These are phyloP conservation scores for Apamea epomidion DNA, from an alignment of 2,888 invertebrate species.

Conservation along the genomic window DNA sequence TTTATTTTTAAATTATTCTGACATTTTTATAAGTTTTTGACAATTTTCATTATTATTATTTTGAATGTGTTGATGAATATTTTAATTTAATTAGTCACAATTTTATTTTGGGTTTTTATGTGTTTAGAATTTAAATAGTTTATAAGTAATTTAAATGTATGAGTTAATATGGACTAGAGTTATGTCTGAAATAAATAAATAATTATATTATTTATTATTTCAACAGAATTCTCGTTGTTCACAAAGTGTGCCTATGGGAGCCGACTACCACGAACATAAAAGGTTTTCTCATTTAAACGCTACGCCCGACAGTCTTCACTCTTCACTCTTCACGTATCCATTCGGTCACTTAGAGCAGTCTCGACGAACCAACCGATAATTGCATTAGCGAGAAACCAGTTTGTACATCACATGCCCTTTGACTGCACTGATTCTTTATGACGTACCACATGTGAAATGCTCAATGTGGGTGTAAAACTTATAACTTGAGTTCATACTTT, in stretches of 20 bases:
- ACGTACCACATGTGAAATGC: constrained; percentile 71
- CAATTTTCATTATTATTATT: no score
- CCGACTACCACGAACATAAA: constrained; percentile 52
- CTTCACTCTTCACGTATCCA: constrained; percentile 57
- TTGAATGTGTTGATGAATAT: no score
- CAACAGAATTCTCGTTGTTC: constrained; percentile 29
- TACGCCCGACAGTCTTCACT: constrained; percentile 47
- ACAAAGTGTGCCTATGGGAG: constrained; percentile 38
- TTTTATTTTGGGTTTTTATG: no score
- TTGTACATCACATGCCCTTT: constrained; percentile 79
- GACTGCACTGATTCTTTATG: constrained; percentile 81
- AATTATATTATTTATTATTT: not conserved
- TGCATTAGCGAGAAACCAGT: constrained; percentile 83
- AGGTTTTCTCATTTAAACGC: constrained; percentile 63
- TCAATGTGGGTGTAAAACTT: constrained; percentile 59
- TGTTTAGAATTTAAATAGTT: no score
- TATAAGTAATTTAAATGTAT: no score
- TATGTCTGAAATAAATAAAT: no score
- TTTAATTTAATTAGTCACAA: no score
- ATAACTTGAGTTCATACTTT: constrained; percentile 53
- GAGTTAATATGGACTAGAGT: no score
- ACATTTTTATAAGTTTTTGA: no score
- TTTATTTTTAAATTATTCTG: no score
- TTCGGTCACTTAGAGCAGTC: constrained; percentile 75
- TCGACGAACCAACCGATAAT: constrained; percentile 78